A percentile compares a stretch with the other conserved stretches of the same genome.
Evolutionary conservation across 2,888 invertebrate species (phyloP).

Genomic region (Empis livida): DNA sequence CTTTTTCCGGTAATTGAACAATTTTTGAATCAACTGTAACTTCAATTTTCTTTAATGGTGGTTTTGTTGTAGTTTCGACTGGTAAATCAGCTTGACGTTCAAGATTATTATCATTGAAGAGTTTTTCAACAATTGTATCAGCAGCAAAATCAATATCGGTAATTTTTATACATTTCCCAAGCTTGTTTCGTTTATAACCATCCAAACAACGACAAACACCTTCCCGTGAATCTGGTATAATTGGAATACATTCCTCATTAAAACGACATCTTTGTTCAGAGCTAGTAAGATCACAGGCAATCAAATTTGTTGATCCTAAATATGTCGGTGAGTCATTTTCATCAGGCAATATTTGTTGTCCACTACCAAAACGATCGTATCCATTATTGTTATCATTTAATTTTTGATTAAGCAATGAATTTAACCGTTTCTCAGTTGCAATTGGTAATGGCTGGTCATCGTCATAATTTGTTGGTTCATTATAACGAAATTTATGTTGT

Average conservation of each 20-base stretch:
- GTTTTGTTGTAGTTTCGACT: slow-evolving; percentile 20
- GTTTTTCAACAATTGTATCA: slow-evolving; percentile 16
- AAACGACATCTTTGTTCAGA: slow-evolving; percentile 27
- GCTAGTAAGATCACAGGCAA: slow-evolving; percentile 46
- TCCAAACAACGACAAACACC: slow-evolving; percentile 61
- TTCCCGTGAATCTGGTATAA: slow-evolving; percentile 42
- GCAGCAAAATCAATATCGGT: slow-evolving; percentile 20
- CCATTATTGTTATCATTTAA: slow-evolving; percentile 13
- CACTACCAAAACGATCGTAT: slow-evolving; percentile 16
- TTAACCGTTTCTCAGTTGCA: slow-evolving; percentile 26
- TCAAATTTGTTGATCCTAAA: slow-evolving; percentile 33
- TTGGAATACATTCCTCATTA: slow-evolving; percentile 56
- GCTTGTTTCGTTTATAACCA: slow-evolving; percentile 43
- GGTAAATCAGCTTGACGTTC: not conserved
- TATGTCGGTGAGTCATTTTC: slow-evolving; percentile 38
- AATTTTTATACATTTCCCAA: slow-evolving; percentile 30
- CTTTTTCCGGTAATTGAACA: slow-evolving; percentile 70
- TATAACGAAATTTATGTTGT: slow-evolving; percentile 21
- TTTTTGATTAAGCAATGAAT: slow-evolving; percentile 20
- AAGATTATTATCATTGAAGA: slow-evolving; percentile 7
- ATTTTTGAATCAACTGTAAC: slow-evolving; percentile 66
- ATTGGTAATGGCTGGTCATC: slow-evolving; percentile 29
- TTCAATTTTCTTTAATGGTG: slow-evolving; percentile 49
- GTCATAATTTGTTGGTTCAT: slow-evolving; percentile 11
- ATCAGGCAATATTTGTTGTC: slow-evolving; percentile 19